phyloP scores from a whole-genome alignment of 2,888 invertebrate species.

The Druceiella hillmani region DNA sequence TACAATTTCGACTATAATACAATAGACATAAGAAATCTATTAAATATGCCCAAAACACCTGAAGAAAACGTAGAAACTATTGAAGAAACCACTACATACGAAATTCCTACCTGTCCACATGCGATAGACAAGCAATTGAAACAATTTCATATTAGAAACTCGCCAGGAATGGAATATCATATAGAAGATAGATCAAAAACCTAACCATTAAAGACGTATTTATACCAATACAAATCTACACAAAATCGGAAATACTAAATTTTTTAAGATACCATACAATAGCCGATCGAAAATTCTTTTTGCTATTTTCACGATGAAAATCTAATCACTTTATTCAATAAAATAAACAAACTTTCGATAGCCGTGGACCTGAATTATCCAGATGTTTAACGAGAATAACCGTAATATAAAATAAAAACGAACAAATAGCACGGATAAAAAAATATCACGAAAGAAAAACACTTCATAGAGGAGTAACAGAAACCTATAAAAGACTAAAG shows the following conservation, averaged over 20 bases:
- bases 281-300: too few relatives aligned
- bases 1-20: too few relatives aligned
- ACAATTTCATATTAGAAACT: too few relatives aligned
- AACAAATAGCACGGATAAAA: slow-evolving; percentile 14
- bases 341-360: slow-evolving; percentile 19
- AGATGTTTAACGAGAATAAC: slow-evolving; percentile 21
- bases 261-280: too few relatives aligned
- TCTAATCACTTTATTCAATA: slow-evolving; percentile 19
- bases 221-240: slow-evolving; percentile 20
- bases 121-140: too few relatives aligned
- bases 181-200: slow-evolving; percentile 12
- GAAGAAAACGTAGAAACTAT: too few relatives aligned
- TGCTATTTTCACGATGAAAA: too few relatives aligned
- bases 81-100: too few relatives aligned
- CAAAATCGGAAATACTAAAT: slow-evolving; percentile 15
- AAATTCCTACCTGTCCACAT: too few relatives aligned
- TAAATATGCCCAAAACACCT: too few relatives aligned
- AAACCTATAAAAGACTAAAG: slow-evolving; percentile 20
- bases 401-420: slow-evolving; percentile 15
- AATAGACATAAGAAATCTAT: too few relatives aligned
- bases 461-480: slow-evolving; percentile 17
- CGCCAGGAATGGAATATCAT: too few relatives aligned
- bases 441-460: slow-evolving; percentile 20
- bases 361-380: slow-evolving; percentile 22
- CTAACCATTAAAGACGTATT: slow-evolving; percentile 17